These are phyloP conservation scores for Formicarius rufipectus DNA, from an alignment of 2,113 vertebrate genomes.

Conservation along the genomic window DNA sequence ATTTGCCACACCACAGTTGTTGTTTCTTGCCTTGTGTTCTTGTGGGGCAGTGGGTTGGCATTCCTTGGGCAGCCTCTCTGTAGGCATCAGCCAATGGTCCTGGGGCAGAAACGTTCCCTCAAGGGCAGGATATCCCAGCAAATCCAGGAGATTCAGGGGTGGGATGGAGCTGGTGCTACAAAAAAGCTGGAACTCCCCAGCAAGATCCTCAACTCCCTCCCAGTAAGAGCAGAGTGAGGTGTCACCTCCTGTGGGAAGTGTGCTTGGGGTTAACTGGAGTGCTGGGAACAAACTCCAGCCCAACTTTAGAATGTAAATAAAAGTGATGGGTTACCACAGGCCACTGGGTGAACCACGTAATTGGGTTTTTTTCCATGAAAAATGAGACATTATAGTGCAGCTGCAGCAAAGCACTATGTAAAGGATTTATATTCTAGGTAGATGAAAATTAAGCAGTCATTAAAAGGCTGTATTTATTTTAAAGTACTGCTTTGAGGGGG, in stretches of 20 bases:
- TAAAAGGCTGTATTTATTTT: slow-evolving; percentile 66
- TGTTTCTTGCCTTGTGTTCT: not conserved
- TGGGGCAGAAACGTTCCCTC: not conserved
- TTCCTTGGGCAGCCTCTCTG: not conserved
- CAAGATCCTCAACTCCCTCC: not conserved
- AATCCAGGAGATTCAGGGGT: not conserved
- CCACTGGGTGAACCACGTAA: slow-evolving; percentile 71
- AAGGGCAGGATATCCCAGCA: too few species aligned
- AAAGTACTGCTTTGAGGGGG: slow-evolving; percentile 33
- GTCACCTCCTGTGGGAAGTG: slow-evolving; percentile 5
- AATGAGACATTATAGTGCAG: slow-evolving; percentile 65
- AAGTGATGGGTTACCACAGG: slow-evolving; percentile 72
- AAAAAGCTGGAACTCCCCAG: not conserved
- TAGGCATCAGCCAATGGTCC: not conserved
- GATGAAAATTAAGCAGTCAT: slow-evolving; percentile 73
- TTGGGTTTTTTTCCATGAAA: slow-evolving; percentile 68
- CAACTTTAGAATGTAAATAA: slow-evolving; percentile 77
- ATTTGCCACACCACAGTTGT: not conserved
- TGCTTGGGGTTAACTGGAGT: slow-evolving; percentile 49
- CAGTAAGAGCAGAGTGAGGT: not conserved
- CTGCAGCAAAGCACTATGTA: slow-evolving; percentile 49
- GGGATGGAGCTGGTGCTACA: not conserved
- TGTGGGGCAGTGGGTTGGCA: not conserved
- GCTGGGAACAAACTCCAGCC: slow-evolving; percentile 51
- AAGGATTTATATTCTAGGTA: slow-evolving; percentile 64